A percentile compares a stretch with the other conserved stretches of the same genome.
Evolutionary conservation across 2,113 vertebrate genomes (phyloP).

Genomic region (Eclectus roratus): DNA sequence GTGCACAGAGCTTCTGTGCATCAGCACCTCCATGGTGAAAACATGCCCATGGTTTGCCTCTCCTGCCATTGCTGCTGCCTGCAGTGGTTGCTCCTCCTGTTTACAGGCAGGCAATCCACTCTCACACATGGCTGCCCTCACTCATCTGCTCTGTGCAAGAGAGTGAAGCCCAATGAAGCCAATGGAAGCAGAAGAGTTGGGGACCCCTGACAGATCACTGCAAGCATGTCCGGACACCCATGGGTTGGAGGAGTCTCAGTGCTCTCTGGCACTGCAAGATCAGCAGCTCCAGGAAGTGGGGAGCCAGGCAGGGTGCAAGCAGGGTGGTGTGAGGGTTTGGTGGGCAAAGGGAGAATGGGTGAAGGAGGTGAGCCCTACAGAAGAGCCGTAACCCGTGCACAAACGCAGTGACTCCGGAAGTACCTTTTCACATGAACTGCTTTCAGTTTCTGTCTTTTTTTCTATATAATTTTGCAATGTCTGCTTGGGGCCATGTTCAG

Average conservation of each 20-base stretch:
- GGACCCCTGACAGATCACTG: not conserved
- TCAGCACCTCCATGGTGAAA: not conserved
- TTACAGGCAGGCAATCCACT: not conserved
- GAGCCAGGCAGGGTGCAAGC: not conserved
- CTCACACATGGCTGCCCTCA: not conserved
- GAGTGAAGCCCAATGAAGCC: not conserved
- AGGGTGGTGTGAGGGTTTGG: not conserved
- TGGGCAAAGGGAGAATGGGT: not conserved
- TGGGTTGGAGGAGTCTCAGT: not conserved
- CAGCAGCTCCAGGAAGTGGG: not conserved
- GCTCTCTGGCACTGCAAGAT: not conserved
- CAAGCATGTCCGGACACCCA: not conserved
- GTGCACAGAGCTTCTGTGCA: not conserved
- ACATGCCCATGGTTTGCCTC: not conserved
- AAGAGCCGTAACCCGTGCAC: rapidly evolving
- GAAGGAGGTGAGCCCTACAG: not conserved
- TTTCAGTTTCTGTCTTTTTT: not conserved
- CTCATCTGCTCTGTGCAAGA: not conserved
- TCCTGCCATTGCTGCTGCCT: not conserved
- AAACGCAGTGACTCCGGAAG: not conserved
- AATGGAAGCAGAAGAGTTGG: not conserved
- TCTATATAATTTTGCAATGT: not conserved
- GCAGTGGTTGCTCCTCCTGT: not conserved
- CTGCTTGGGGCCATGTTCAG: not conserved
- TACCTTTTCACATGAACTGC: not conserved